phyloP scores from a whole-genome alignment of 2,888 invertebrate species.

The Platycheirus rosarum region DNA sequence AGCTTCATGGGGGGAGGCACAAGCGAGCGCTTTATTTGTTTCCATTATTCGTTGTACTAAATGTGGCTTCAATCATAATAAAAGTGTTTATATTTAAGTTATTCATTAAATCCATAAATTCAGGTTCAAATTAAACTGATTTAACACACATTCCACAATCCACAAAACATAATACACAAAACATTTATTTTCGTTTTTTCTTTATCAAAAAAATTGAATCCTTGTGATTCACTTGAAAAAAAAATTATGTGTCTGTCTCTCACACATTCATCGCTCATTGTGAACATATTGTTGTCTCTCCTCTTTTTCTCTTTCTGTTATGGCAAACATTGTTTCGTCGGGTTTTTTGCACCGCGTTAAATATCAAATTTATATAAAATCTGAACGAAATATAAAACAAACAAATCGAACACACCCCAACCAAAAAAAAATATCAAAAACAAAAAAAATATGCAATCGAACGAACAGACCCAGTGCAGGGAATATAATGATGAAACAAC shows the following conservation, averaged over 20 bases:
- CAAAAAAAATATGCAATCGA: constrained; percentile 68
- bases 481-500: constrained; percentile 77
- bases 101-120: constrained; percentile 29
- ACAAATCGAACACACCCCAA: constrained; percentile 50
- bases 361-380: constrained; percentile 43
- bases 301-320: constrained; percentile 76
- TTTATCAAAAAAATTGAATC: constrained; percentile 6
- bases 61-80: constrained; percentile 56
- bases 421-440: constrained; percentile 27
- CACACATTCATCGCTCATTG: constrained; percentile 74
- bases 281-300: constrained; percentile 76
- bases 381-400: constrained; percentile 31
- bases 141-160: constrained; percentile 36
- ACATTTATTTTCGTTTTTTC: neutral
- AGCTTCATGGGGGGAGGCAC: constrained; percentile 61
- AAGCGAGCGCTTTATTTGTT: constrained; percentile 58
- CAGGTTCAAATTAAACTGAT: constrained; percentile 4
- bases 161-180: constrained; percentile 23
- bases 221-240: constrained; percentile 4
- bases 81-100: constrained; percentile 28
- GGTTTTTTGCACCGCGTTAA: constrained; percentile 58
- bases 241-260: constrained; percentile 58
- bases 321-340: constrained; percentile 61
- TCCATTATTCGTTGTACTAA: constrained; percentile 23
- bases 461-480: constrained; percentile 82